Conservation (phyloP, 2,888 invertebrate species). For the Drosophila austrosaltans region DNA sequence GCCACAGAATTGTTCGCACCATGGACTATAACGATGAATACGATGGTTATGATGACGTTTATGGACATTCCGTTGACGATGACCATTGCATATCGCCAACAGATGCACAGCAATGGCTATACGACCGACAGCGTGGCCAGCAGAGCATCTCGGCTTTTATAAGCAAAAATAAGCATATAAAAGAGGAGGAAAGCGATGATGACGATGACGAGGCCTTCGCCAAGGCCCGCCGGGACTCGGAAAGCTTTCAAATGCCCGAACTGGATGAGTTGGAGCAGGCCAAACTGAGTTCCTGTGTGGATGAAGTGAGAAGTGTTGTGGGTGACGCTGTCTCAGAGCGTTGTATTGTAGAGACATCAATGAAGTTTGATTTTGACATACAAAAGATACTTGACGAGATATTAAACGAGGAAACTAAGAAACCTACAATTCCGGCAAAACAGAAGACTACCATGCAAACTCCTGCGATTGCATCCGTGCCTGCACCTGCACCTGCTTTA, state of each 20-base stretch:
- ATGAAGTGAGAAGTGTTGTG: conserved; percentile 91
- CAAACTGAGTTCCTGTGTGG: conserved; percentile 92
- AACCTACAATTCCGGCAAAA: conserved; percentile 44
- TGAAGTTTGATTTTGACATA: conserved; percentile 89
- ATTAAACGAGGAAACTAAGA: conserved; percentile 84
- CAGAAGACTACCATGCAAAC: background rate
- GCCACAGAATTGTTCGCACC: conserved; percentile 93
- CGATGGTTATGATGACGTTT: conserved; percentile 90
- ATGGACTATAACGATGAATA: conserved; percentile 95
- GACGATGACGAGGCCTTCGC: conserved; percentile 85
- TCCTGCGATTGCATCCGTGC: background rate
- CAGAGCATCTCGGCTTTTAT: conserved; percentile 91
- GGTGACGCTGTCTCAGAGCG: conserved; percentile 91
- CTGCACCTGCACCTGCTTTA: conserved; percentile 2
- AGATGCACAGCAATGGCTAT: conserved; percentile 93
- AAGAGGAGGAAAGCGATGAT: conserved; percentile 88
- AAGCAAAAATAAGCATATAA: conserved; percentile 87
- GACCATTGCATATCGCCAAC: conserved; percentile 95
- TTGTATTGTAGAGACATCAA: conserved; percentile 88
- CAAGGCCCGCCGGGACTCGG: conserved; percentile 81
- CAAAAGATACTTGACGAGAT: conserved; percentile 90
- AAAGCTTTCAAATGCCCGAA: conserved; percentile 84
- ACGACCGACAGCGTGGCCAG: conserved; percentile 90
- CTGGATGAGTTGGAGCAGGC: conserved; percentile 89
- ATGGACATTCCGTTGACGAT: conserved; percentile 97